Percentiles rank a stretch among this genome's conserved stretches.
These are phyloP conservation scores for Cheirogaleus medius DNA, from an alignment of 2,113 vertebrate species.

Conservation along the genomic window DNA sequence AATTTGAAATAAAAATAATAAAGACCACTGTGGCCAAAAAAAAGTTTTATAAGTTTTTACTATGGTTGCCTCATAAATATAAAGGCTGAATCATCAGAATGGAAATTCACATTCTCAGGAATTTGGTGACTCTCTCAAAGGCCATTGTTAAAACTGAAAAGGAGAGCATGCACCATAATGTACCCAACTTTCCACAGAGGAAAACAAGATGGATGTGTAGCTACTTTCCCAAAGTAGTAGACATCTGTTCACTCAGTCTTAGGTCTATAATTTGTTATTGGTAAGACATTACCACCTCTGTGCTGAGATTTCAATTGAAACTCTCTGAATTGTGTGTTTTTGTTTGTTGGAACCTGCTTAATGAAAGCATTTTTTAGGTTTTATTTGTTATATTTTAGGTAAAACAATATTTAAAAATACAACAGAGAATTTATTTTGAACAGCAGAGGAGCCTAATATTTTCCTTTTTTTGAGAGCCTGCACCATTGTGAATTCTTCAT, in stretches of 20 bases:
- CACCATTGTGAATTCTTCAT: background rate
- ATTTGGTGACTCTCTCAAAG: conserved; percentile 32
- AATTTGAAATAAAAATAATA: too few relatives aligned
- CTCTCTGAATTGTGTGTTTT: background rate
- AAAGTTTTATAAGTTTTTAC: background rate
- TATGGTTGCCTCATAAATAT: background rate
- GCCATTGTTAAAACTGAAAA: conserved; percentile 29
- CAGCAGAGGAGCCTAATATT: background rate
- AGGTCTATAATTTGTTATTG: conserved; percentile 24
- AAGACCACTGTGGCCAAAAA: background rate
- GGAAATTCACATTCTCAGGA: background rate
- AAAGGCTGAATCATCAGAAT: background rate
- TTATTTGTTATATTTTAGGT: conserved; percentile 6
- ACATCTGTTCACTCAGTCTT: conserved; percentile 44
- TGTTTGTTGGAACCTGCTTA: conserved; percentile 26
- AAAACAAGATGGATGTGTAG: conserved; percentile 28
- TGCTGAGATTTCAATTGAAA: conserved; percentile 36
- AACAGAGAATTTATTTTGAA: conserved; percentile 33
- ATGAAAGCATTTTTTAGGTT: conserved; percentile 12
- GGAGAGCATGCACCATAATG: background rate
- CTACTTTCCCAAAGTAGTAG: background rate
- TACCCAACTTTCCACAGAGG: conserved; percentile 13
- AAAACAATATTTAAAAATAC: conserved; percentile 11
- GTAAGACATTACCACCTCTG: conserved; percentile 53
- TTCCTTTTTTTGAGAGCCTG: background rate